Base-by-base conservation (phyloP, 1,140 invertebrate genomes). In the Solenopsis invicta region DNA sequence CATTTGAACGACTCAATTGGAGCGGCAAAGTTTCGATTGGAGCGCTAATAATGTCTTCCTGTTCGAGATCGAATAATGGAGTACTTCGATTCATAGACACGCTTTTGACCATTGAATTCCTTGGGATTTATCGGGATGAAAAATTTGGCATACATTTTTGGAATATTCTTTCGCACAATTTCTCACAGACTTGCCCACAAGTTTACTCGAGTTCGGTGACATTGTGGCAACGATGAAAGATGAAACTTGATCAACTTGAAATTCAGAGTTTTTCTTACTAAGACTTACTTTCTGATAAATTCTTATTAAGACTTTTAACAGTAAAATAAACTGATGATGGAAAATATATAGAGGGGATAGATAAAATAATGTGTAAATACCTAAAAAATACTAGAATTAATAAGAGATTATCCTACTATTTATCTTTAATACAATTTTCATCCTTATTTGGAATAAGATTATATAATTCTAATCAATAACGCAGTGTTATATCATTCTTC, bases 1-100 rank as follows among this genome's bases (percentile, higher is more conserved):
- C 69, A 75, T 75, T 56, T 45, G 29, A 74, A 41, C 69, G 69
- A 34, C 37, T 75, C 80, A 75, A 84, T 69, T 84, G 80, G 80
- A 84, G 54, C 80, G 80, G 80, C 41, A 84, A 62, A 61, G 80
- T 84, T 84, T 62, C 69, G 80, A 84, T 84, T 75, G 74, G 54
- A 62, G 29, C n/a, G 21, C 54, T 75, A 84, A 84, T 75, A 84
- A 75, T 13, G 54, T 34, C 69, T 84, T 84, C 80, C 80, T 74
- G 80, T 84, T 61, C 34, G 41, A 84, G 80, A 84, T 85, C 77
- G 78, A 85, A 41, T 78, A 85, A 41, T 78, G 59, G 59, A 66
- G 41, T 85, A 77, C n/a, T 48, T 3, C 50, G 82, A 85, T 5
- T 12, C 74, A 45, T 66, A 66, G 74, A 85, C 29, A 85, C 74